Evolutionary conservation across 2,113 vertebrate genomes (phyloP).

Genomic region (Onychostruthus taczanowskii): DNA sequence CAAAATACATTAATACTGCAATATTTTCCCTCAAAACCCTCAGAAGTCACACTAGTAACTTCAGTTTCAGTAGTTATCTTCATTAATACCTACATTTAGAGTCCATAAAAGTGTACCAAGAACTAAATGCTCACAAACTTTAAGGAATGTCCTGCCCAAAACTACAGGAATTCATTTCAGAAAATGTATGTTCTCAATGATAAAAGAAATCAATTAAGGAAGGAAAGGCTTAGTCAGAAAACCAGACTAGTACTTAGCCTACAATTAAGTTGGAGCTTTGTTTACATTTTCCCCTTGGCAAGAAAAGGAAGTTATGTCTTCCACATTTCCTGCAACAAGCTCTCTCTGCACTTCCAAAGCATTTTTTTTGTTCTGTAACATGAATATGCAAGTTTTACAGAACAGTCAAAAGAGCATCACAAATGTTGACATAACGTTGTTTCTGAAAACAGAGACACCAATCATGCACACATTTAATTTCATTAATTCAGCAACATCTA

Average conservation of each 20-base stretch:
- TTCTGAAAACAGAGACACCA: not conserved
- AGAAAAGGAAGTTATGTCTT: constrained; percentile 50
- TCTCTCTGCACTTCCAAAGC: not conserved
- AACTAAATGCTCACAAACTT: not conserved
- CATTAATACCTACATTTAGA: not conserved
- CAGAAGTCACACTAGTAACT: not conserved
- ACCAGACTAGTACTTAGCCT: not conserved
- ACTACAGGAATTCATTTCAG: not conserved
- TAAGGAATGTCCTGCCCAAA: not conserved
- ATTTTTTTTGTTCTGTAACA: not conserved
- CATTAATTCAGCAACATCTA: not conserved
- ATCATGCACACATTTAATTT: not conserved
- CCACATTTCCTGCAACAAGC: constrained; percentile 39
- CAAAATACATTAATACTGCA: not conserved
- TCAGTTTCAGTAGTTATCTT: not conserved
- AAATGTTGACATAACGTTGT: not conserved
- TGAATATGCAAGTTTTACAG: not conserved
- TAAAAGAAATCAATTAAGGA: constrained; percentile 7
- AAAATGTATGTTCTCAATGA: not conserved
- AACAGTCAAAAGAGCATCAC: not conserved
- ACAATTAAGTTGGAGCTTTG: constrained; percentile 16
- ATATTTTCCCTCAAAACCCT: not conserved
- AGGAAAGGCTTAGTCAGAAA: constrained; percentile 53
- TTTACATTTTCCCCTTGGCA: constrained; percentile 47
- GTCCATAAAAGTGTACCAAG: not conserved